Percentiles rank a stretch among this genome's conserved stretches.
Evolutionary conservation across 2,797 vertebrate genomes (phyloP).

Genomic region (Pangasius krempfi): DNA sequence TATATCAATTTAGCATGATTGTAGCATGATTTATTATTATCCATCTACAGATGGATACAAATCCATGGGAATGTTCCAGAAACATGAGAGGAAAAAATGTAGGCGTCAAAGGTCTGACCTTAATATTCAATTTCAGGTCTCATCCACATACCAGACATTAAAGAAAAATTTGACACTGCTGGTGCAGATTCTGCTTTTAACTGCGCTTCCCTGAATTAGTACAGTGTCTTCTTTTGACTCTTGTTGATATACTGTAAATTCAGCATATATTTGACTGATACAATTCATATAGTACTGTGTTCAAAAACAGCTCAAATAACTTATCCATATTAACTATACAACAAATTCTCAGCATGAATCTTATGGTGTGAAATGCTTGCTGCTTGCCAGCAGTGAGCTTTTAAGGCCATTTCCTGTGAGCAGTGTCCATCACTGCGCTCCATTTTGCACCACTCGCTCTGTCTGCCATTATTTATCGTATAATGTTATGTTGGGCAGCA

Average conservation of each 20-base stretch:
- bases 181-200: background rate
- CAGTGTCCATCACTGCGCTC: conserved; percentile 54
- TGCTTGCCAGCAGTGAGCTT: conserved; percentile 48
- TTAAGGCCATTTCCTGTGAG: conserved; percentile 57
- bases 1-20: conserved; percentile 13
- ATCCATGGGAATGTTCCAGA: conserved; percentile 11
- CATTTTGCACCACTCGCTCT: conserved; percentile 42
- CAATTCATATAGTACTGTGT: background rate
- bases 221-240: background rate
- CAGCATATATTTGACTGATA: conserved; percentile 2
- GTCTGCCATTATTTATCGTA: conserved; percentile 56
- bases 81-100: conserved; percentile 20
- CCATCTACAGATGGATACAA: conserved; percentile 29
- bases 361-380: conserved; percentile 38
- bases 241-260: conserved; percentile 2
- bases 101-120: conserved; percentile 11
- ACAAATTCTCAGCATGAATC: conserved; percentile 40
- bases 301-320: background rate
- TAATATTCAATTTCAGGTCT: conserved; percentile 21
- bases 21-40: conserved; percentile 15
- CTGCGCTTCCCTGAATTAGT: background rate
- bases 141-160: conserved; percentile 18
- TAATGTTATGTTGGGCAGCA: conserved; percentile 57
- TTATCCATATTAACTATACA: conserved; percentile 26
- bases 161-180: background rate